These are phyloP conservation scores for Peribatodes rhomboidaria DNA, from an alignment of 2,888 invertebrate species.

Conservation along the genomic window DNA sequence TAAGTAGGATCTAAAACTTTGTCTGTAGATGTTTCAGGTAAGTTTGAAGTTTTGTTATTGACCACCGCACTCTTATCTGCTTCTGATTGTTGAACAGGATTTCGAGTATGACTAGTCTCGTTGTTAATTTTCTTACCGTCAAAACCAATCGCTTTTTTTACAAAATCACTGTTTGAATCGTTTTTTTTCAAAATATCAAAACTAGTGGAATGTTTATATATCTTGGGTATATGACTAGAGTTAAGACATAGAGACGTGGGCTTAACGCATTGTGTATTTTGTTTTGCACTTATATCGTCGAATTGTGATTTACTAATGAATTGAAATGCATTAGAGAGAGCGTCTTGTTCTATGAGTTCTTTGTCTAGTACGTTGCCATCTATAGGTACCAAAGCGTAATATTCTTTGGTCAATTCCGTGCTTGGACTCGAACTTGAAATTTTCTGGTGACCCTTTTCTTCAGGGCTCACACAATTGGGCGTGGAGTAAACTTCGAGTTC, in stretches of 20 bases:
- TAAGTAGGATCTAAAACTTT: slow-evolving; percentile 62
- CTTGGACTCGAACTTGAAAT: slow-evolving; percentile 72
- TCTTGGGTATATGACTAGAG: slow-evolving; percentile 77
- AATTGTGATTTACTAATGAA: slow-evolving; percentile 75
- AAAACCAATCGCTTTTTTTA: slow-evolving; percentile 33
- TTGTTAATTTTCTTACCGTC: slow-evolving; percentile 36
- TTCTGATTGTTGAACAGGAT: slow-evolving; percentile 27
- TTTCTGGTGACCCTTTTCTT: slow-evolving; percentile 63
- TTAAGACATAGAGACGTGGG: slow-evolving; percentile 73
- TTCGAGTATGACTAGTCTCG: slow-evolving; percentile 50
- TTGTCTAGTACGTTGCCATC: slow-evolving; percentile 77
- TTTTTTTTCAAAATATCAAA: slow-evolving; percentile 70
- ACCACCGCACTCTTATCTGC: slow-evolving; percentile 17
- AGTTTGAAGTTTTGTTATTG: slow-evolving; percentile 6
- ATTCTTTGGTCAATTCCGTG: slow-evolving; percentile 76
- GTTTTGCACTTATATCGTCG: slow-evolving; percentile 58
- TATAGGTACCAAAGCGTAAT: slow-evolving; percentile 75
- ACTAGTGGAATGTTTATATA: slow-evolving; percentile 75
- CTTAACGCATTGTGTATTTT: slow-evolving; percentile 61
- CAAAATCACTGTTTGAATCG: slow-evolving; percentile 52
- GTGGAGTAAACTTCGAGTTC: slow-evolving; percentile 79
- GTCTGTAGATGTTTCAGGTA: slow-evolving; percentile 51
- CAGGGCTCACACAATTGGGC: slow-evolving; percentile 76
- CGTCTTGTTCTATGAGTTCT: slow-evolving; percentile 85
- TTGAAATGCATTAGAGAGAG: slow-evolving; percentile 80